phyloP scores from a whole-genome alignment of 2,797 vertebrate species.

The Sebastes aleutianus region DNA sequence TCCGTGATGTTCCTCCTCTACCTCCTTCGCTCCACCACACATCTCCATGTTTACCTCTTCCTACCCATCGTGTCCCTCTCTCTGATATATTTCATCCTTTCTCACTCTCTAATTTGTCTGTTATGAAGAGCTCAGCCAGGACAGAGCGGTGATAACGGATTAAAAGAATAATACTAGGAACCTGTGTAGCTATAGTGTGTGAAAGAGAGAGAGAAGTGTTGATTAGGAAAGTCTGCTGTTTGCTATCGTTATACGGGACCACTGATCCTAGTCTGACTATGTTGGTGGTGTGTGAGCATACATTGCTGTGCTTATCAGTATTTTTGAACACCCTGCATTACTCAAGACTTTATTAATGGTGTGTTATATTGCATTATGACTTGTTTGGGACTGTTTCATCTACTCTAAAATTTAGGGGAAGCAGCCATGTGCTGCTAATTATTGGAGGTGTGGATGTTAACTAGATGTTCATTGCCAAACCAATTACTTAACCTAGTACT shows the following conservation, averaged over 20 bases:
- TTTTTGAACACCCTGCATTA: neutral
- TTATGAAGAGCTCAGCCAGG: neutral
- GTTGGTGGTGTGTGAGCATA: neutral
- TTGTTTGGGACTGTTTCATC: neutral
- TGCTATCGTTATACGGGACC: neutral
- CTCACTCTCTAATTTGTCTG: conserved; percentile 2
- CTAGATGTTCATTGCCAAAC: neutral
- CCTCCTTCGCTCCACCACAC: neutral
- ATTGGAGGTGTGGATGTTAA: neutral
- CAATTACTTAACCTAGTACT: no score
- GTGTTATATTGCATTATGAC: neutral
- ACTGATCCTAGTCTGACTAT: neutral
- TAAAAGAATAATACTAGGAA: neutral
- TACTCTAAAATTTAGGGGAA: neutral
- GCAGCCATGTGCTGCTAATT: neutral
- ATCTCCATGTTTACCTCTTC: neutral
- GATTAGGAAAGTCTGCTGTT: neutral
- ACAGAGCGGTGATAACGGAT: neutral
- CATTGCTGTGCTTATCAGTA: neutral
- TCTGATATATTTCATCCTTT: neutral
- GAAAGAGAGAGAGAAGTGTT: neutral
- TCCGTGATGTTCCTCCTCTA: neutral
- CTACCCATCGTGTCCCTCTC: neutral
- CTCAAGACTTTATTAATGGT: neutral
- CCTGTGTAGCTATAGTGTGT: neutral